These are phyloP conservation scores for Hippolais icterina DNA, from an alignment of 2,113 vertebrate genomes.

Conservation along the genomic window DNA sequence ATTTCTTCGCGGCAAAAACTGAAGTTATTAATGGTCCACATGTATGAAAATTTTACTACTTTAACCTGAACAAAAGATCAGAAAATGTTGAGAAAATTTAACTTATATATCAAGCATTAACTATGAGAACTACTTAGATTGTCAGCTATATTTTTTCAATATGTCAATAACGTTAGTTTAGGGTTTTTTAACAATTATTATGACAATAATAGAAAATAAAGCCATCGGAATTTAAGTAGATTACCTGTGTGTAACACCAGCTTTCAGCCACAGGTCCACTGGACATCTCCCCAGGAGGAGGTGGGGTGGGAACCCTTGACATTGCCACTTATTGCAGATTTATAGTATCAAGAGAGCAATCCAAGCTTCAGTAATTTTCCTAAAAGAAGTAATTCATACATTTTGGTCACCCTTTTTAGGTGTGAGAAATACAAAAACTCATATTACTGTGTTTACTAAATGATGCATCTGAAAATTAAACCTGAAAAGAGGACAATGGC, in stretches of 20 bases:
- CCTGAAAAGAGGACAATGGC: background rate
- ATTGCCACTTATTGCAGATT: slow-evolving; percentile 78
- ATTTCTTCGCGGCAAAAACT: slow-evolving; percentile 88
- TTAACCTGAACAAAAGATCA: slow-evolving; percentile 79
- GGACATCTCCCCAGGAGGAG: slow-evolving; percentile 94
- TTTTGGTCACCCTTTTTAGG: background rate
- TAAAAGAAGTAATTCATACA: slow-evolving; percentile 29
- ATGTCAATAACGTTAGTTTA: background rate
- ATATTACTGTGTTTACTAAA: background rate
- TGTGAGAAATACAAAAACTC: background rate
- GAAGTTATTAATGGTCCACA: slow-evolving; percentile 91
- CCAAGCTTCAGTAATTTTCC: slow-evolving; percentile 66
- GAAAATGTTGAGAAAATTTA: background rate
- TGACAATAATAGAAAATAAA: background rate
- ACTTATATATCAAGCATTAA: background rate
- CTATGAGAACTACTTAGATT: background rate
- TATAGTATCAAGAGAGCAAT: slow-evolving; percentile 63
- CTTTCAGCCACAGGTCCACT: slow-evolving; percentile 96
- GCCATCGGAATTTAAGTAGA: background rate
- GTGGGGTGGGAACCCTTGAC: slow-evolving; percentile 92
- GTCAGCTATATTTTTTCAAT: background rate
- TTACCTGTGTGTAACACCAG: slow-evolving; percentile 99
- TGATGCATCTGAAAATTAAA: background rate
- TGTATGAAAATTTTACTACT: slow-evolving; percentile 88
- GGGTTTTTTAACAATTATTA: background rate